These are phyloP conservation scores for Oxyteleia sp. DNA, from an alignment of 2,888 invertebrate genomes.

Conservation along the genomic window DNA sequence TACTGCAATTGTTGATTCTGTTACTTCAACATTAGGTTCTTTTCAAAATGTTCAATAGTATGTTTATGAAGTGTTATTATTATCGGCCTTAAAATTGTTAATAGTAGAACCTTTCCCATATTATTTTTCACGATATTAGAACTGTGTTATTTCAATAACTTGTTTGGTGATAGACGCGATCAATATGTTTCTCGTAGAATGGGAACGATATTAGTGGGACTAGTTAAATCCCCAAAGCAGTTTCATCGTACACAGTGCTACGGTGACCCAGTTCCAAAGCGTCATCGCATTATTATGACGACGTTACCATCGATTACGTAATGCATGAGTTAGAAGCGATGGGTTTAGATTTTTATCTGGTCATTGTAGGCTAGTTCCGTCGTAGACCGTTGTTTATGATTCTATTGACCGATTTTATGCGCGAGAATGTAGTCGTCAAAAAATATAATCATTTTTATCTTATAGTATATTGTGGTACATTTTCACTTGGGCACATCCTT, in stretches of 20 bases:
- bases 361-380: slow-evolving; percentile 56
- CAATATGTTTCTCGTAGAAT: slow-evolving; percentile 15
- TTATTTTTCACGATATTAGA: too few relatives aligned
- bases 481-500: not conserved
- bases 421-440: slow-evolving; percentile 46
- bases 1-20: too few relatives aligned
- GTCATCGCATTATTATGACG: slow-evolving; percentile 76
- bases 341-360: slow-evolving; percentile 56
- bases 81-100: too few relatives aligned
- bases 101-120: too few relatives aligned
- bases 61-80: too few relatives aligned
- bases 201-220: slow-evolving; percentile 35
- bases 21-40: too few relatives aligned
- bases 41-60: too few relatives aligned
- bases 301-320: slow-evolving; percentile 80
- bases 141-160: slow-evolving; percentile 12
- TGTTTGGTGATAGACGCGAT: not conserved
- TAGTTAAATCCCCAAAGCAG: slow-evolving; percentile 73
- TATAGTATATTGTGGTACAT: slow-evolving; percentile 12
- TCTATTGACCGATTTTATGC: slow-evolving; percentile 52
- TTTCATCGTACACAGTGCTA: slow-evolving; percentile 71
- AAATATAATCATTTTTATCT: slow-evolving; percentile 30
- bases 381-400: slow-evolving; percentile 27
- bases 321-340: slow-evolving; percentile 66
- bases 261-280: slow-evolving; percentile 81